Evolutionary conservation across 2,888 invertebrate species (phyloP).

Genomic region (Acanthoscelides obtectus): DNA sequence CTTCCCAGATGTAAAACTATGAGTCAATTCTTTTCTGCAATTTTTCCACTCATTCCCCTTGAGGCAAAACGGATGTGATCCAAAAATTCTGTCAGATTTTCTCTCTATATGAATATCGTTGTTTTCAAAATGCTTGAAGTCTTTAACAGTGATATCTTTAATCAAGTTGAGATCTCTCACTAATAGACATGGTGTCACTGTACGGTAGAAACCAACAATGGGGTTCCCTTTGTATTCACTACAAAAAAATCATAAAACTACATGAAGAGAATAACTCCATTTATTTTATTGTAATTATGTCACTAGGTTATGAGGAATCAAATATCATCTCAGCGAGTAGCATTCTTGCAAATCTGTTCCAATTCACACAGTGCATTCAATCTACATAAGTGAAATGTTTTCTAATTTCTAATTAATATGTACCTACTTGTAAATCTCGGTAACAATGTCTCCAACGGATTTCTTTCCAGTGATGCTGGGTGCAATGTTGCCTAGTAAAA

Average conservation of each 20-base stretch:
- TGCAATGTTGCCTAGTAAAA: slow-evolving; percentile 30
- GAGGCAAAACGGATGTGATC: slow-evolving; percentile 49
- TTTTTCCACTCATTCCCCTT: slow-evolving; percentile 50
- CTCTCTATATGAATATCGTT: slow-evolving; percentile 43
- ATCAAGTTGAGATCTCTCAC: slow-evolving; percentile 41
- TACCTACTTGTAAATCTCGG: slow-evolving; percentile 14
- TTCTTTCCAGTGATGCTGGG: slow-evolving; percentile 23
- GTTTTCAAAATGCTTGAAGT: slow-evolving; percentile 41
- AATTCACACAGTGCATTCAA: too few species aligned
- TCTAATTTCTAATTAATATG: not conserved
- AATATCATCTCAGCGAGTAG: too few species aligned
- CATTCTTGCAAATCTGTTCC: too few species aligned
- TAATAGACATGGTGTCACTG: slow-evolving; percentile 34
- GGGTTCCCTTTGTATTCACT: slow-evolving; percentile 37
- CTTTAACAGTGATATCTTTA: slow-evolving; percentile 36
- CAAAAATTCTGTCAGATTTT: slow-evolving; percentile 47
- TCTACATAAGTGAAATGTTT: too few species aligned
- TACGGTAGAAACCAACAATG: slow-evolving; percentile 41
- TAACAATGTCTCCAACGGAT: slow-evolving; percentile 18
- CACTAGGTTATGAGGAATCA: too few species aligned
- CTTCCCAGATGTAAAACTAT: slow-evolving; percentile 50
- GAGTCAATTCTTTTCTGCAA: slow-evolving; percentile 48
- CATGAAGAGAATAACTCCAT: too few species aligned
- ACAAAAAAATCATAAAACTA: slow-evolving; percentile 22
- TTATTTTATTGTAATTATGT: too few species aligned